Evolutionary conservation across 2,797 vertebrate species (phyloP).

Genomic region (Micropoecilia bifurca): DNA sequence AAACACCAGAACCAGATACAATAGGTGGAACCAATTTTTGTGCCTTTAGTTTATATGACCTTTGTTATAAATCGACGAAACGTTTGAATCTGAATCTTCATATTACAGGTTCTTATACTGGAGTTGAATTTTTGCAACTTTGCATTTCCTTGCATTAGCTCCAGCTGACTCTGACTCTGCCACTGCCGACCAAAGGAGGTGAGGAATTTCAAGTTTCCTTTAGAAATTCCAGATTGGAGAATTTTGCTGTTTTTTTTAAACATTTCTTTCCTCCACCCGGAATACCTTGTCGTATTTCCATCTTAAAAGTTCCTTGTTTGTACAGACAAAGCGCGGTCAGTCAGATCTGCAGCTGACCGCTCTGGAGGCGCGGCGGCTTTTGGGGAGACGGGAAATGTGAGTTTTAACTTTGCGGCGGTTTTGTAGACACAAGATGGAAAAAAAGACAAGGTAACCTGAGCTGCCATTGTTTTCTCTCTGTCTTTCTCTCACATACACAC

Average conservation of each 20-base stretch:
- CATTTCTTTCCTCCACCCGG: constrained; percentile 6
- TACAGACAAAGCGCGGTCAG: constrained; percentile 16
- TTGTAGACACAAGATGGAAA: constrained; percentile 9
- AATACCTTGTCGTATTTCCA: background rate
- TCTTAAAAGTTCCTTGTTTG: constrained; percentile 12
- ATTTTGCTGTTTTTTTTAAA: constrained; percentile 42
- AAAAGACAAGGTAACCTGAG: constrained; percentile 27
- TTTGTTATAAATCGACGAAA: background rate
- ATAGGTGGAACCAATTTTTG: background rate
- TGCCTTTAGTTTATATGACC: background rate
- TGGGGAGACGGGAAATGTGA: constrained; percentile 42
- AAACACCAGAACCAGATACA: background rate
- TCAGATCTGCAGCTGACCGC: constrained; percentile 29
- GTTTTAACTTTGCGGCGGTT: constrained; percentile 38
- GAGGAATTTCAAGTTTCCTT: constrained; percentile 80
- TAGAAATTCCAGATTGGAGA: constrained; percentile 71
- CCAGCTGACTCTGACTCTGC: constrained; percentile 44
- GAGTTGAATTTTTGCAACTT: constrained; percentile 26
- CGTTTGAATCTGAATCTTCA: background rate
- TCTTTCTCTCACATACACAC: background rate
- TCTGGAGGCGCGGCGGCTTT: constrained; percentile 25
- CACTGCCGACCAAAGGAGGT: constrained; percentile 43
- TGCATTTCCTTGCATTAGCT: constrained; percentile 13
- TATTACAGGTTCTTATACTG: background rate
- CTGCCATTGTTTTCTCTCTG: constrained; percentile 6